Percentiles rank a stretch among this genome's conserved stretches.
phyloP scores from a whole-genome alignment of 64 coral and sea anemone genomes.

The Stylophora pistillata region DNA sequence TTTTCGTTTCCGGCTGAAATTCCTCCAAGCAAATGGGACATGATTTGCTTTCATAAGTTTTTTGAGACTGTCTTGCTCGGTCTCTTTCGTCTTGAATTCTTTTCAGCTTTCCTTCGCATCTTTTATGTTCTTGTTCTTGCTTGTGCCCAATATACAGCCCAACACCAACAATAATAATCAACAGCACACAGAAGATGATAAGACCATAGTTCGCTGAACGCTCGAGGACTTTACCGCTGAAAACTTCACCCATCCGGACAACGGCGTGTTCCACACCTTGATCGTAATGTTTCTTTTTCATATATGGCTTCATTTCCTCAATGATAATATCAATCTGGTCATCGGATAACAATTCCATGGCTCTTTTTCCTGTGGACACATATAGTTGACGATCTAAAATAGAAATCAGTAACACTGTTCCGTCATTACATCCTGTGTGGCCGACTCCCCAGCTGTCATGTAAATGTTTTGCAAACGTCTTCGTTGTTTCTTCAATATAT shows the following conservation, averaged over 20 bases:
- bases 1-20: conserved; percentile 51
- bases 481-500: conserved; percentile 29
- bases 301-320: conserved; percentile 72
- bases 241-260: conserved; percentile 71
- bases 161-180: conserved; percentile 17
- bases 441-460: conserved; percentile 86
- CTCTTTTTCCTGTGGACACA: conserved; percentile 76
- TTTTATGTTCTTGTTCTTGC: conserved; percentile 29
- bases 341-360: conserved; percentile 66
- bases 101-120: conserved; percentile 66
- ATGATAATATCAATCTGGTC: conserved; percentile 81
- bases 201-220: background rate
- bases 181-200: background rate
- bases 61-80: background rate
- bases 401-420: conserved; percentile 63
- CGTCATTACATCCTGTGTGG: conserved; percentile 70
- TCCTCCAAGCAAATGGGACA: conserved; percentile 93
- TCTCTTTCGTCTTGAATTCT: conserved; percentile 68
- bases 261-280: conserved; percentile 57
- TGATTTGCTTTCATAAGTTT: conserved; percentile 54
- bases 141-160: conserved; percentile 21
- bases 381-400: conserved; percentile 75
- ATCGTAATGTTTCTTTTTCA: conserved; percentile 50
- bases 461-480: conserved; percentile 61
- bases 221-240: conserved; percentile 70